Conservation (phyloP, 2,797 vertebrate genomes). For the Chaunax sp. region DNA sequence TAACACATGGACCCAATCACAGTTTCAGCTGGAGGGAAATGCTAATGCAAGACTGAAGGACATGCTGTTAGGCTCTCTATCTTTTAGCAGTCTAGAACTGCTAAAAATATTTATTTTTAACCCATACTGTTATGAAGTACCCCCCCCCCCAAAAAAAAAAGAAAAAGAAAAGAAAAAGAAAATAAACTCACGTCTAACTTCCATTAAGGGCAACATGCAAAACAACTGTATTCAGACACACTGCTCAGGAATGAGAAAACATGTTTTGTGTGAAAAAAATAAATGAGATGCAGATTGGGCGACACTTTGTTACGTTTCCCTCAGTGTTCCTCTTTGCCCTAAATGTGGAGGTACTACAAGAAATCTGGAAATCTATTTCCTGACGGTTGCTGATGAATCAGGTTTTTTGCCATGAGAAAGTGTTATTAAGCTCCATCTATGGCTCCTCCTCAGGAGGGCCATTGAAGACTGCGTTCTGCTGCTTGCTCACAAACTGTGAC, state of each 20-base stretch:
- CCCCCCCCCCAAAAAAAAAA: no score
- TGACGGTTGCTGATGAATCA: conserved; percentile 34
- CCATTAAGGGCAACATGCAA: conserved; percentile 62
- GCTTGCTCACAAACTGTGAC: conserved; percentile 82
- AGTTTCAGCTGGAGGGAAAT: conserved; percentile 99
- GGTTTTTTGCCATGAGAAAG: conserved; percentile 51
- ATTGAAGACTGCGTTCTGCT: conserved; percentile 40
- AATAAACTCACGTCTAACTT: conserved; percentile 53
- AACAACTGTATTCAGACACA: conserved; percentile 56
- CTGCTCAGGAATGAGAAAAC: conserved; percentile 68
- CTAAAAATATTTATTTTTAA: conserved; percentile 74
- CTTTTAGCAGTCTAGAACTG: conserved; percentile 47
- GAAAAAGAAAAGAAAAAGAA: conserved; percentile 37
- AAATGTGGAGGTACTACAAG: conserved; percentile 42
- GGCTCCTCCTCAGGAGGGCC: conserved; percentile 28
- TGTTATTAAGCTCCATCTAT: conserved; percentile 19
- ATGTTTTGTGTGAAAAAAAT: conserved; percentile 28
- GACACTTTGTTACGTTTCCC: conserved; percentile 8
- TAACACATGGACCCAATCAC: conserved; percentile 98
- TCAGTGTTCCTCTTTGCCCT: conserved; percentile 29
- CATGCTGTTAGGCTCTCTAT: conserved; percentile 26
- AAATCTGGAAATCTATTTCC: conserved; percentile 39
- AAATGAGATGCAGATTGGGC: conserved; percentile 33
- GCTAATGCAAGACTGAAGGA: conserved; percentile 89
- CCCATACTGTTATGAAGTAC: conserved; percentile 52